Evolutionary conservation across 1,140 invertebrate species (phyloP).

Genomic region (Globodera ellingtonae): DNA sequence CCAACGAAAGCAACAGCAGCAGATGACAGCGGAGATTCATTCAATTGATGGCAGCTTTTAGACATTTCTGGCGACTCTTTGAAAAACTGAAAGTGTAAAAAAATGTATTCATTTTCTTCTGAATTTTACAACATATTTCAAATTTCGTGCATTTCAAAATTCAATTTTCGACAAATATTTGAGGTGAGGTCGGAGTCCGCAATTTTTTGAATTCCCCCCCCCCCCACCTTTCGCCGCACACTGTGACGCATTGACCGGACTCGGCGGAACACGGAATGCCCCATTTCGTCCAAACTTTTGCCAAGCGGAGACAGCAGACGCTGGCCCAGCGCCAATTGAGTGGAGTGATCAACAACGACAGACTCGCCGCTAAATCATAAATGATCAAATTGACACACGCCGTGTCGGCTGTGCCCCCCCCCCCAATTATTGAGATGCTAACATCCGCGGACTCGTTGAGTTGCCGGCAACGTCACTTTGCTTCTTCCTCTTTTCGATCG

Average conservation of each 20-base stretch:
- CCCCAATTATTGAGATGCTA: neutral
- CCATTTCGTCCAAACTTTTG: neutral
- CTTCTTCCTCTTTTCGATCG: neutral
- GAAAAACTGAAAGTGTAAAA: neutral
- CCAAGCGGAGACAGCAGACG: constrained; percentile 1
- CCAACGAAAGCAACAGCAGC: neutral
- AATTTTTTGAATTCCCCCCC: too few relatives aligned
- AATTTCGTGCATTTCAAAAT: too few relatives aligned
- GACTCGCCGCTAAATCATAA: neutral
- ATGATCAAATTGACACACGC: neutral
- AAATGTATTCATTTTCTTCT: neutral
- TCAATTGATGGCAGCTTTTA: neutral
- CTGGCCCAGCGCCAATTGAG: neutral
- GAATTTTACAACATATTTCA: too few relatives aligned
- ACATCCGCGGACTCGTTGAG: neutral
- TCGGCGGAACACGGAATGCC: neutral
- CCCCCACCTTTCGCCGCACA: neutral
- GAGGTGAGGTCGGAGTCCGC: too few relatives aligned
- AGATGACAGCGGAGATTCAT: neutral
- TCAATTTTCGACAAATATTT: too few relatives aligned
- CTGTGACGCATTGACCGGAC: constrained; percentile 9
- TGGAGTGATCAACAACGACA: neutral
- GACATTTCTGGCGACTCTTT: neutral
- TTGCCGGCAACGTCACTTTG: neutral
- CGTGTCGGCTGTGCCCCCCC: neutral